Conservation (phyloP, 2,888 invertebrate species). For the Perizoma affinitatum region DNA sequence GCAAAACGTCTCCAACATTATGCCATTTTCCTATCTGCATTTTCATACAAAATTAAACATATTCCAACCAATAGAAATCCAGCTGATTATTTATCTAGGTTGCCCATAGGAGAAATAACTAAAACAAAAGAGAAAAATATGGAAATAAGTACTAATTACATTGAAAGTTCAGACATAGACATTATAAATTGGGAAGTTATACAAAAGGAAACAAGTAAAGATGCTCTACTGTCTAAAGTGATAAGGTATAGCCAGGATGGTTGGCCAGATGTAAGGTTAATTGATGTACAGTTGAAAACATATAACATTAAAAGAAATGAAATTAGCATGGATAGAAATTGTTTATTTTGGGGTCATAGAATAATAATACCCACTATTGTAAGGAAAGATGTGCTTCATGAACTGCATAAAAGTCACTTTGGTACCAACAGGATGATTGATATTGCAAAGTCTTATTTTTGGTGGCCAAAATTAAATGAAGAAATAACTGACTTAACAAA, state of each 20-base stretch:
- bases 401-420: slow-evolving; percentile 6
- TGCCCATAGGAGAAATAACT: too few species aligned
- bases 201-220: slow-evolving; percentile 19
- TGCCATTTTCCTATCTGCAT: slow-evolving; percentile 37
- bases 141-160: neutral
- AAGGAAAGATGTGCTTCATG: neutral
- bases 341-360: slow-evolving; percentile 9
- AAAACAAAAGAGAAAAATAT: neutral
- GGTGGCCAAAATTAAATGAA: slow-evolving; percentile 13
- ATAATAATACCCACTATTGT: neutral
- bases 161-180: neutral
- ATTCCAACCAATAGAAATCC: slow-evolving; percentile 31
- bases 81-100: slow-evolving; percentile 26
- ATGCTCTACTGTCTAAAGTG: slow-evolving; percentile 4
- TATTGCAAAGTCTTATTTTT: slow-evolving; percentile 6
- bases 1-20: slow-evolving; percentile 44
- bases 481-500: slow-evolving; percentile 3
- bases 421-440: slow-evolving; percentile 4
- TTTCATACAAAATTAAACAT: slow-evolving; percentile 30
- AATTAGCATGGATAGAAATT: slow-evolving; percentile 14
- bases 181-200: slow-evolving; percentile 12
- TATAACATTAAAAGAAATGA: too few species aligned
- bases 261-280: too few species aligned
- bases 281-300: too few species aligned
- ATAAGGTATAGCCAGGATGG: slow-evolving; percentile 9